A percentile compares a stretch with the other conserved stretches of the same genome.
phyloP scores from a whole-genome alignment of 2,888 invertebrate species.

The Rosalia funebris region DNA sequence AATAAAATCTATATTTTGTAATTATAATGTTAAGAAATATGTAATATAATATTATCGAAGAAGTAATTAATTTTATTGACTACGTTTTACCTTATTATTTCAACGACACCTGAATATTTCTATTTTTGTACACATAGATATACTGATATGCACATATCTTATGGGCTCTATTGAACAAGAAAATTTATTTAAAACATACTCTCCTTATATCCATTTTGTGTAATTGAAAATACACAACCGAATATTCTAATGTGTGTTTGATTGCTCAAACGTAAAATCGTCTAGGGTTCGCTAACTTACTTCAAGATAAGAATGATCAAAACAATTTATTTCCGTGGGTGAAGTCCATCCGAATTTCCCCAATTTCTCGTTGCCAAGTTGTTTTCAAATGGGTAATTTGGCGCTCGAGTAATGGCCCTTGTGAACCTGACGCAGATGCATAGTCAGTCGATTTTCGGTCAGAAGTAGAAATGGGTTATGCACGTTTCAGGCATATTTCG shows the following conservation, averaged over 20 bases:
- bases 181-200: too few species aligned
- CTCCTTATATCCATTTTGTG: too few species aligned
- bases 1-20: too few species aligned
- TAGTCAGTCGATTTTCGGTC: slow-evolving; percentile 17
- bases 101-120: too few species aligned
- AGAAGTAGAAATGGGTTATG: slow-evolving; percentile 17
- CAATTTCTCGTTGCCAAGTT: background rate
- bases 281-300: background rate
- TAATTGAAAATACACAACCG: background rate
- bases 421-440: slow-evolving; percentile 17
- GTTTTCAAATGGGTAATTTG: slow-evolving; percentile 12
- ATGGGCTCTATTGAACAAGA: too few species aligned
- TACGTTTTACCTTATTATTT: too few species aligned
- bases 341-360: background rate
- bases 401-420: slow-evolving; percentile 13
- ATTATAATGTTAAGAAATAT: too few species aligned
- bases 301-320: background rate
- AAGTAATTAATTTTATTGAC: too few species aligned
- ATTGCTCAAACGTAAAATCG: background rate
- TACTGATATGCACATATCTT: too few species aligned
- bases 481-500: slow-evolving; percentile 26
- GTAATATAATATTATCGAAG: too few species aligned
- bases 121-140: too few species aligned
- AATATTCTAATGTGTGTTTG: background rate
- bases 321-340: background rate